Base-by-base conservation (phyloP, 2,888 invertebrate genomes). In the Dolichopus griseipennis region DNA sequence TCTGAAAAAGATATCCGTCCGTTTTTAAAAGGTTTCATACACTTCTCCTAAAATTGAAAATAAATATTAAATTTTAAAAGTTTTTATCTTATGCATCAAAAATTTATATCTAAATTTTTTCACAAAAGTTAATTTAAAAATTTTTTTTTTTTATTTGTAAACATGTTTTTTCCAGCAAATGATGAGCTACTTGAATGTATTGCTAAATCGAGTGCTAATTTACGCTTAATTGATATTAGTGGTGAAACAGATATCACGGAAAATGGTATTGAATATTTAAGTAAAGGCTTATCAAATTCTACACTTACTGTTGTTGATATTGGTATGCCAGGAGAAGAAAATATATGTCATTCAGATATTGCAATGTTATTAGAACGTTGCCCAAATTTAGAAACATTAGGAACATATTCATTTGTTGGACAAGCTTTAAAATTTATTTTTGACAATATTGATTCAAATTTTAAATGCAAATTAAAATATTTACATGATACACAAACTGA, bases 241-340 rank as follows among this genome's bases (percentile, higher is more conserved):
- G 90, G 90, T 1, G 89, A 90, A 76, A 87, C 88, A 10, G 86
- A 86, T 75, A 87, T 89, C 63, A 87, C 88, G 0, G 85, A 86
- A 75, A 85, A 85, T 34, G 88, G 88, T 67, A 84, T 90, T 65
- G 85, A 84, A 68, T 81, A 83, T 2, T 82, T 89, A 76, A 77
- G 86, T 65, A 82, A 78, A 41, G 84, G 85, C 1, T 81, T 84
- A 68, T 82, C 84, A n/a, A 83, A 85, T 18, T 83, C 85, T 63
- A 83, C 83, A 66, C 75, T 89, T 61, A 85, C 85, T 6, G 84
- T 88, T 64, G 82, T 90, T 65, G 87, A 88, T 75, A 86, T 90
- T 72, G 89, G 90, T 64, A 86, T 86, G 83, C 88, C 86, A 69
- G 89, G 89, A 0, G 89, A 89, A 75, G 85, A 86, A 77, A 86